phyloP scores from a whole-genome alignment of 2,113 vertebrate species.

The Alethe diademata region DNA sequence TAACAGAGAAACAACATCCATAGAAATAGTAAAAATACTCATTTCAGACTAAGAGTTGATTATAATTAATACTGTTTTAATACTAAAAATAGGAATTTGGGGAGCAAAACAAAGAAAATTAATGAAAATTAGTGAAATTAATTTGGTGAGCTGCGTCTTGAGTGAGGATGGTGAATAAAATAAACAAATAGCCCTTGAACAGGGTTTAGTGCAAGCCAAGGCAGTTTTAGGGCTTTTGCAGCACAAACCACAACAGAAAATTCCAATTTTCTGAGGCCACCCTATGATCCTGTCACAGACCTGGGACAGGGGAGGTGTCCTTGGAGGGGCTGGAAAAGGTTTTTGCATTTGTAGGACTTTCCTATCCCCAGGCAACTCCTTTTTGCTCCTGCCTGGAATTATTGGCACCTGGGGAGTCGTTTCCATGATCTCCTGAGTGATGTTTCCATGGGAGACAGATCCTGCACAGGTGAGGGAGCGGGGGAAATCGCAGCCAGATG shows the following conservation, averaged over 20 bases:
- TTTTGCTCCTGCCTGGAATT: background rate
- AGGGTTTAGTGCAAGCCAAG: background rate
- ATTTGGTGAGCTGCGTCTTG: background rate
- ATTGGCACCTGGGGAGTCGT: background rate
- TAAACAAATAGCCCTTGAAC: background rate
- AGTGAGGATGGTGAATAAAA: background rate
- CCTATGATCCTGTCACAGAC: background rate
- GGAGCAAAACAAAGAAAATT: background rate
- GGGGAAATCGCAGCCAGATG: background rate
- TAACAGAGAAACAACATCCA: rapidly evolving
- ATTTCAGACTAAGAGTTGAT: background rate
- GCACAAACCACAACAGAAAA: background rate
- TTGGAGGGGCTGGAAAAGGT: background rate
- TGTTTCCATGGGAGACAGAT: background rate
- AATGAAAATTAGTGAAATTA: background rate
- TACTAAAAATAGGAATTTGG: background rate
- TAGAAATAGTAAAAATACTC: background rate
- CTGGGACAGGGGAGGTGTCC: background rate
- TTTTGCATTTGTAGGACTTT: background rate
- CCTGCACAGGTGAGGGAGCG: background rate
- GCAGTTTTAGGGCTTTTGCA: background rate
- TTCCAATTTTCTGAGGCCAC: background rate
- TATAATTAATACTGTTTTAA: background rate
- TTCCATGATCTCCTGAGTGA: background rate
- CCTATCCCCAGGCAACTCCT: background rate